Percentiles rank a stretch among this genome's conserved stretches.
Evolutionary conservation across 2,113 vertebrate genomes (phyloP).

Genomic region (Rhabdornis inornatus): DNA sequence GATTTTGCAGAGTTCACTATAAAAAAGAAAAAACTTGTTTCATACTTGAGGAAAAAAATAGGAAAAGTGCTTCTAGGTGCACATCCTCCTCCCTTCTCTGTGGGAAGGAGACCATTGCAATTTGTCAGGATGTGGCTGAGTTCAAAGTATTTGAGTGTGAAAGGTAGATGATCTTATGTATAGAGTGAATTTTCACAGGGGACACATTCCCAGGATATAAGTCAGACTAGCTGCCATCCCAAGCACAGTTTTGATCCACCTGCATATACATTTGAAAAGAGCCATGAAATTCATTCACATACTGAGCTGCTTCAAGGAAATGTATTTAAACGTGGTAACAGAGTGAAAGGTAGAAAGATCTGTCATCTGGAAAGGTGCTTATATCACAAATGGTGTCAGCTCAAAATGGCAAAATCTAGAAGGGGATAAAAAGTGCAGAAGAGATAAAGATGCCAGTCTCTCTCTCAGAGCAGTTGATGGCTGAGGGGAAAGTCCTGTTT

Average conservation of each 20-base stretch:
- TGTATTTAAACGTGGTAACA: not conserved
- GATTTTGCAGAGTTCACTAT: not conserved
- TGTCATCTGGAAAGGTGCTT: not conserved
- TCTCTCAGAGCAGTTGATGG: not conserved
- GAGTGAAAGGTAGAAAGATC: not conserved
- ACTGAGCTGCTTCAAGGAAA: not conserved
- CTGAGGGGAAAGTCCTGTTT: not conserved
- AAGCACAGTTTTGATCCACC: not conserved
- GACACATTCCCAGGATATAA: not conserved
- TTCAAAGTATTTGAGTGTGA: not conserved
- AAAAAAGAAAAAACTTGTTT: not conserved
- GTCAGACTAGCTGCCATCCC: slow-evolving; percentile 6
- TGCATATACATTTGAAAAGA: not conserved
- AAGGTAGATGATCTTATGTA: slow-evolving; percentile 3
- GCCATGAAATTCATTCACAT: not conserved
- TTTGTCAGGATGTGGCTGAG: not conserved
- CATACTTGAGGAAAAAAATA: not conserved
- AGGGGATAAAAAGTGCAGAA: not conserved
- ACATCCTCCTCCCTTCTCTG: not conserved
- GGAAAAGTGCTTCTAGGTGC: not conserved
- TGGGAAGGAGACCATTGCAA: not conserved
- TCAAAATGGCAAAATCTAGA: not conserved
- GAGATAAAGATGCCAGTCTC: not conserved
- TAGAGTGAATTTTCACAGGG: not conserved
- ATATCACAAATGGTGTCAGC: not conserved